Percentiles rank a stretch among this genome's conserved stretches.
Evolutionary conservation across 2,888 invertebrate genomes (phyloP).

Genomic region (Rhodophaea formosa): DNA sequence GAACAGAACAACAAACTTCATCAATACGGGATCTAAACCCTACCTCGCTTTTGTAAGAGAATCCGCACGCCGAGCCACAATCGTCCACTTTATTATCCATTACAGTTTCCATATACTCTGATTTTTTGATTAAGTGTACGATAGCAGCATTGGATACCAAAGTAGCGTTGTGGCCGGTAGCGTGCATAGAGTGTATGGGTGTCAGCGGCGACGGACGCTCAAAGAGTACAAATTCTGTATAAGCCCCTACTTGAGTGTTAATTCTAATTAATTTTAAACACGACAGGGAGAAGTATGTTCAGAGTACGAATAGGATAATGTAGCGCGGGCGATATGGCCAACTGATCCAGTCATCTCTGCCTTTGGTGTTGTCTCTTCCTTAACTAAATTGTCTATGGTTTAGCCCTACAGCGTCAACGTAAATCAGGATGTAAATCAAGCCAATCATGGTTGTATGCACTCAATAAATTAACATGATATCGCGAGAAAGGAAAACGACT

Average conservation of each 20-base stretch:
- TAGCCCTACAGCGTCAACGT: conserved; percentile 68
- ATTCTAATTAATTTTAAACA: conserved; percentile 73
- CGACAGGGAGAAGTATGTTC: conserved; percentile 65
- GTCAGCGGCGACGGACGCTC: conserved; percentile 71
- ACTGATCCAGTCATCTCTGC: conserved; percentile 63
- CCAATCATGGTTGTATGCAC: too few species aligned
- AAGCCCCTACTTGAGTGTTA: conserved; percentile 81
- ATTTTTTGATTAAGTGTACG: too few species aligned
- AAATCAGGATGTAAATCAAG: too few species aligned
- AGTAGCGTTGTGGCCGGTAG: too few species aligned
- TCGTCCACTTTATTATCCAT: too few species aligned
- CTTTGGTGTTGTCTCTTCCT: conserved; percentile 76
- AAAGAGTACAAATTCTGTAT: conserved; percentile 89
- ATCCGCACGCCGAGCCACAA: too few species aligned
- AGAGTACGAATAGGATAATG: conserved; percentile 44
- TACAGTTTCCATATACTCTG: too few species aligned
- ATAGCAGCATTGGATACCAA: too few species aligned
- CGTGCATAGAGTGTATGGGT: conserved; percentile 30
- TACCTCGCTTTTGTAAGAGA: conserved; percentile 14
- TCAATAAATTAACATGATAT: too few species aligned
- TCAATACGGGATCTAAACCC: not conserved
- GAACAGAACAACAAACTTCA: not conserved
- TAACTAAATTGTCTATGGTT: conserved; percentile 65
- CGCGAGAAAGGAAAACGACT: too few species aligned
- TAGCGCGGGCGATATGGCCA: conserved; percentile 60